Base-by-base conservation (phyloP, 2,888 invertebrate species). In the Eudasyphora cyanicolor region DNA sequence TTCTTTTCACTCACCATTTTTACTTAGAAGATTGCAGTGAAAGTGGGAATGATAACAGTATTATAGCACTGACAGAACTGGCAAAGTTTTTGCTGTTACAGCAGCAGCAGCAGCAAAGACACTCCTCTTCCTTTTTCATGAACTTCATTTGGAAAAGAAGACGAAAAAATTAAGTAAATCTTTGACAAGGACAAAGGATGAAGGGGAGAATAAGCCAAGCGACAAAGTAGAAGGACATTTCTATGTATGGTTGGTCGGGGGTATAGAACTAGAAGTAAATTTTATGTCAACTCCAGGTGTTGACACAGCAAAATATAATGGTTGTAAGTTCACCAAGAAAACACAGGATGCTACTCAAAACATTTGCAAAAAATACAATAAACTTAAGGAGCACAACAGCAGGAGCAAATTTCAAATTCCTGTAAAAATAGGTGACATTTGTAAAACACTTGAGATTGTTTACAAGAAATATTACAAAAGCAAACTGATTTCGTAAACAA, bases 281-380 rank as follows among this genome's bases (percentile, higher is more conserved):
- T 29, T 60, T 79, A 73, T 73, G 73, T 79, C 78, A 79, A 79
- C 73, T 64, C 38, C 71, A 79, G 78, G 78, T 79, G 78, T 79
- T 79, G 78, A 64, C 51, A 79, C 73, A 54, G 62, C 70, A 77
- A 71, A 77, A 62, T 49, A 27, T 67, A 64, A 64, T 64, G 51
- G 29, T 14, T 62, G 19, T 67, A 24, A 76, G 38, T 54, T 38
- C 64, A 29, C n/a, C 24, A 2, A 32, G 29, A 19, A 27, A 42
- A 29, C 14, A 27, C n/a, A 73, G 60, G 45, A 74, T 19, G 12
- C 8, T 27, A 45, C 4, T 29, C 60, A 60, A 17, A 27, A 14
- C 19, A 49, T 8, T 17, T n/a, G 1, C 32, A 67, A 60, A 57
- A 54, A 60, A 60, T 29, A 60, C 60, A 60, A 60, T 60, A 60